Percentiles rank a stretch among this genome's conserved stretches.
Conservation (phyloP, 2,113 vertebrate genomes). For the Nerophis ophidion region DNA sequence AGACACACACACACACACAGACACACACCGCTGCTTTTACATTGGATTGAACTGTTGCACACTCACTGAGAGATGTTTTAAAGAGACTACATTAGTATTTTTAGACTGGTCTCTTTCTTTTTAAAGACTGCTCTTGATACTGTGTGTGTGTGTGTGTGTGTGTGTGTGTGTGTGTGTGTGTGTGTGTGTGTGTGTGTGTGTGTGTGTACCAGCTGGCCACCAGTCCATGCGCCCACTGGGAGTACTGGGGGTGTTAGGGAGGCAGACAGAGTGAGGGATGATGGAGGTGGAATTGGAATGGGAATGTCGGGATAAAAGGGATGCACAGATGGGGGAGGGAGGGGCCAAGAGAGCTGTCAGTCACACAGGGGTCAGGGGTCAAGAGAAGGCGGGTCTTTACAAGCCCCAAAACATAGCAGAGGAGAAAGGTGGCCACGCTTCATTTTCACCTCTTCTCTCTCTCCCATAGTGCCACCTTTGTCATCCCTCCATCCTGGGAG, state of each 20-base stretch:
- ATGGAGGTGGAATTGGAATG: not conserved
- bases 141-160: not conserved
- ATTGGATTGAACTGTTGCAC: not conserved
- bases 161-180: not conserved
- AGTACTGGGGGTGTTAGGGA: constrained; percentile 28
- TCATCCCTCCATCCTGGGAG: constrained; percentile 13
- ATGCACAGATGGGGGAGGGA: not conserved
- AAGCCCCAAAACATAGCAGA: constrained; percentile 31
- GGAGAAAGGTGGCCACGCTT: constrained; percentile 18
- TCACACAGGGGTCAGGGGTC: constrained; percentile 32
- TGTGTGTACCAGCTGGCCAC: constrained; percentile 34
- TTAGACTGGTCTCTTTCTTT: not conserved
- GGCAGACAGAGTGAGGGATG: not conserved
- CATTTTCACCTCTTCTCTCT: not conserved
- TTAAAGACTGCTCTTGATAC: not conserved
- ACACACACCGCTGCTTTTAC: not conserved
- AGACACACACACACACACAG: constrained; percentile 34
- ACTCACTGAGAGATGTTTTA: not conserved
- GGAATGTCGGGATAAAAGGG: not conserved
- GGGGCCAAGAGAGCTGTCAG: constrained; percentile 20
- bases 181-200: not conserved
- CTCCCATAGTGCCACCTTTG: not conserved
- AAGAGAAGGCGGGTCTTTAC: constrained; percentile 35
- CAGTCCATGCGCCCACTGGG: constrained; percentile 28
- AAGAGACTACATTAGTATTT: too few species aligned